Evolutionary conservation across 2,113 vertebrate species (phyloP).

Genomic region (Perca schrenkii): DNA sequence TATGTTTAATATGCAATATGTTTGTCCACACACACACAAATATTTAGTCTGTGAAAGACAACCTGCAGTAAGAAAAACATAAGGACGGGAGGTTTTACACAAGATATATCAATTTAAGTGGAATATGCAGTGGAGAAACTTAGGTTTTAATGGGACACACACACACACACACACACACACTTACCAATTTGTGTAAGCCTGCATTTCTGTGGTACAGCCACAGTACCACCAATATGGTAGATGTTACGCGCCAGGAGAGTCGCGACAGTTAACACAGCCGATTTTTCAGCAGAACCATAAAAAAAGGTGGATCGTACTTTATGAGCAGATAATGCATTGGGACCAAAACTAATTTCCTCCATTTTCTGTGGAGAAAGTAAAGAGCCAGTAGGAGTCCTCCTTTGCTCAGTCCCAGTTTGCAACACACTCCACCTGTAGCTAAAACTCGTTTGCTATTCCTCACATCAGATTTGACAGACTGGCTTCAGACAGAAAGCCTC

Average conservation of each 20-base stretch:
- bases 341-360: slow-evolving; percentile 64
- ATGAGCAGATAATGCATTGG: slow-evolving; percentile 25
- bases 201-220: slow-evolving; percentile 83
- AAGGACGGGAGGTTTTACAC: not conserved
- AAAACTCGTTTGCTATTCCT: slow-evolving; percentile 31
- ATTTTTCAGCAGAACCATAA: slow-evolving; percentile 52
- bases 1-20: slow-evolving; percentile 52
- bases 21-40: slow-evolving; percentile 39
- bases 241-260: slow-evolving; percentile 82
- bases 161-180: slow-evolving; percentile 53
- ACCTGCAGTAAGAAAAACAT: not conserved
- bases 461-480: slow-evolving; percentile 9
- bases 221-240: slow-evolving; percentile 82
- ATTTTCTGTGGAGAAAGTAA: slow-evolving; percentile 29
- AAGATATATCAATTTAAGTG: not conserved
- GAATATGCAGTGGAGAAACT: not conserved
- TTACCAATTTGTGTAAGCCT: slow-evolving; percentile 86
- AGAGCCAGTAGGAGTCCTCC: slow-evolving; percentile 1
- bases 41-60: slow-evolving; percentile 11
- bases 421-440: slow-evolving; percentile 57
- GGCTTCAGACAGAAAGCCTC: slow-evolving; percentile 25
- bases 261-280: slow-evolving; percentile 69
- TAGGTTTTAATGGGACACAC: not conserved
- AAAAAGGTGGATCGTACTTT: slow-evolving; percentile 54
- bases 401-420: slow-evolving; percentile 20